Base-by-base conservation (phyloP, 2,797 vertebrate genomes). In the Eospalax fontanierii region DNA sequence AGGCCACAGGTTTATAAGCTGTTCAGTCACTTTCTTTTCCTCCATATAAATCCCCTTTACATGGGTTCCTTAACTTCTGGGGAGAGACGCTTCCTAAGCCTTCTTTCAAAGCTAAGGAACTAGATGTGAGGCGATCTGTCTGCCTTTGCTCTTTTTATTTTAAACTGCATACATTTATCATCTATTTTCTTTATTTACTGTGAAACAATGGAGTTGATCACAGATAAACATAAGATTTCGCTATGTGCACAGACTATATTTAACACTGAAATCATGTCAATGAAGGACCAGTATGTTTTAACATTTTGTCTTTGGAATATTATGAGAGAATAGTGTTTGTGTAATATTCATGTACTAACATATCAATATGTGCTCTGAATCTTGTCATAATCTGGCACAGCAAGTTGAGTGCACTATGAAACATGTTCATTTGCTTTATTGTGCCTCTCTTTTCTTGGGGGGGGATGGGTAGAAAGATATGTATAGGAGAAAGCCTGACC, bases 261-360 rank as follows among this genome's bases (percentile, higher is more conserved):
- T 76, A 70, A 68, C 75, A 61, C n/a, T 59, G 86, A 87, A 86
- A 54, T 73, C 26, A 40, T 57, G 59, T 4, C 24, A 87, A 2
- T 87, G 65, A 84, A 87, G 66, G 26, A 38, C 40, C 61, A 22
- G 65, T 65, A n/a, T 90, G 74, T 86, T 86, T 63, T 80, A 50
- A n/a, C 38, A 63, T 43, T 30, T 78, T 92, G 75, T 66, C 59
- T 93, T 50, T 59, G 76, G 86, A 87, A 96, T 86, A 54, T 4
- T 92, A 22, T 38, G 68, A 38, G 84, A 21, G 50, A 15, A 4
- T 28, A 10, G 7, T 5, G 15, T 22, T 68, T 38, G 16, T 61
- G 6, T 87, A 61, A 30, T 63, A 24, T n/a, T 11, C 21, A 73
- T 11, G 74, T 46, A 40, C 2, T n/a, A n/a, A 71, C 71, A 43